Percentiles rank a stretch among this genome's conserved stretches.
phyloP scores from a whole-genome alignment of 2,797 vertebrate genomes.

The Pseudopleuronectes americanus region DNA sequence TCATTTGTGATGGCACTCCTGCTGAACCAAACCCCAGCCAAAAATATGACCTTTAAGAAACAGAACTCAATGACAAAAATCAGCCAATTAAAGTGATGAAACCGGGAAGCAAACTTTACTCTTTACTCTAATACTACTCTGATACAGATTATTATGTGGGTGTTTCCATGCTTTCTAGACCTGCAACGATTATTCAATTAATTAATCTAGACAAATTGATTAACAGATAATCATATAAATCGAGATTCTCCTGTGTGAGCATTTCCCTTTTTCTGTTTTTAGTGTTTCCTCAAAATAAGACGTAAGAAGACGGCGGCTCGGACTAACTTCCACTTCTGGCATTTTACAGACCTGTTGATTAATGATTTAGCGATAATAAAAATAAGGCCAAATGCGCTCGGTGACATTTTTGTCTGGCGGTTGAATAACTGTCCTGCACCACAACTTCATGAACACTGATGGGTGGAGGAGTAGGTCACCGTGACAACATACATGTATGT shows the following conservation, averaged over 20 bases:
- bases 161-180: not conserved
- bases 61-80: not conserved
- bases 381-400: not conserved
- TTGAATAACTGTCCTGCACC: conserved; percentile 1
- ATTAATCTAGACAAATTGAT: not conserved
- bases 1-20: conserved; percentile 33
- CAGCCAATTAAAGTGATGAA: no score
- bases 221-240: not conserved
- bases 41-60: conserved; percentile 5
- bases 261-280: no score
- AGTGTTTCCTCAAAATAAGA: conserved; percentile 5
- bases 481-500: conserved; percentile 21
- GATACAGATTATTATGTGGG: no score
- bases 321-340: not conserved
- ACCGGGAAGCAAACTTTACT: no score
- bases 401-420: not conserved
- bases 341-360: not conserved
- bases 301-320: no score
- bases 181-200: not conserved
- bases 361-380: not conserved
- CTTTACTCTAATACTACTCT: no score
- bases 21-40: conserved; percentile 12
- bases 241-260: not conserved
- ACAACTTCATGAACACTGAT: conserved; percentile 10
- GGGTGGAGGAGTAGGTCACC: conserved; percentile 22